Percentiles rank a stretch among this genome's conserved stretches.
phyloP scores from a whole-genome alignment of 2,888 invertebrate species.

The Hypomecis punctinalis region DNA sequence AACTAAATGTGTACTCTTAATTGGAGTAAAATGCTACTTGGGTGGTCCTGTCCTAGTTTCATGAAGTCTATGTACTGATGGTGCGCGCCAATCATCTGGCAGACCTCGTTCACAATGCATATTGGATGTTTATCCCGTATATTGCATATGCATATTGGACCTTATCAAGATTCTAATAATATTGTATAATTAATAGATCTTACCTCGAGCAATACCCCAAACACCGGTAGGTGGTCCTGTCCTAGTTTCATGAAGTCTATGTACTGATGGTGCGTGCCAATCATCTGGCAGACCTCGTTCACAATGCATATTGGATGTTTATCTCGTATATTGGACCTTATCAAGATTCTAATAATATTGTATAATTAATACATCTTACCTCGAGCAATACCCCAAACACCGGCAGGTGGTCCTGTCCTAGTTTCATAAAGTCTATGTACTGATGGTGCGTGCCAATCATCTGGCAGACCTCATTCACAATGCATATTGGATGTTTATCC shows the following conservation, averaged over 20 bases:
- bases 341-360: too few relatives aligned
- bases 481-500: neutral
- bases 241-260: constrained; percentile 88
- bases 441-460: neutral
- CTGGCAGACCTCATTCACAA: neutral
- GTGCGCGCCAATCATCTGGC: neutral
- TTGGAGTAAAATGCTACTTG: too few relatives aligned
- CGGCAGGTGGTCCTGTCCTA: constrained; percentile 93
- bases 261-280: neutral
- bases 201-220: constrained; percentile 90
- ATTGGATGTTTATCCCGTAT: neutral
- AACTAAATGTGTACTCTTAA: too few relatives aligned
- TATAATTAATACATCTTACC: constrained; percentile 75
- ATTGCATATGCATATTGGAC: too few relatives aligned
- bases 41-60: constrained; percentile 92
- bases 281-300: neutral
- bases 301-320: constrained; percentile 1
- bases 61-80: constrained; percentile 76
- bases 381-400: constrained; percentile 91
- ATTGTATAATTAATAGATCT: too few relatives aligned
- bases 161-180: too few relatives aligned
- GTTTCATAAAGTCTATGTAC: constrained; percentile 85
- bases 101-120: neutral
- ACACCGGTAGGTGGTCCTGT: constrained; percentile 92
- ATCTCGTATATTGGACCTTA: too few relatives aligned